Evolutionary conservation across 2,888 invertebrate species (phyloP).

Genomic region (Calephelis perditalis): DNA sequence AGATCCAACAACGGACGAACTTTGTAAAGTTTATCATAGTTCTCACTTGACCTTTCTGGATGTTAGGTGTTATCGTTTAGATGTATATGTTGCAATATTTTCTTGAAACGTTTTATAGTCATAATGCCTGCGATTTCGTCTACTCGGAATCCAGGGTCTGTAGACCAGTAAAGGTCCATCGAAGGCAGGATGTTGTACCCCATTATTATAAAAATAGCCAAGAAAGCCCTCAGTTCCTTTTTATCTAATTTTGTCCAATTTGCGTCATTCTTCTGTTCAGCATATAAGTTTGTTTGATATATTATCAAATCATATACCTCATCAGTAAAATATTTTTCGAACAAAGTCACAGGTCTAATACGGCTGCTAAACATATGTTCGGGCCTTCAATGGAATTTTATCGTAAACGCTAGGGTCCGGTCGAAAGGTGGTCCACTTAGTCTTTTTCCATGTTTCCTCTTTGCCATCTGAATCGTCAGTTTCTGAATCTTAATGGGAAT

Average conservation of each 20-base stretch:
- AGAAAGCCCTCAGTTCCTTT: slow-evolving; percentile 9
- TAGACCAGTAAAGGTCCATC: slow-evolving; percentile 16
- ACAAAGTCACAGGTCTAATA: slow-evolving; percentile 4
- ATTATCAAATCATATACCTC: slow-evolving; percentile 6
- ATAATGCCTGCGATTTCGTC: slow-evolving; percentile 15
- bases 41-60: too few relatives aligned
- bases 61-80: too few relatives aligned
- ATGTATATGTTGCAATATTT: too few relatives aligned
- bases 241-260: slow-evolving; percentile 9
- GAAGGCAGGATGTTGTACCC: slow-evolving; percentile 10
- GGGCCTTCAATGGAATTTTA: background rate
- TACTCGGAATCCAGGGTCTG: slow-evolving; percentile 11
- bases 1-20: slow-evolving; percentile 25
- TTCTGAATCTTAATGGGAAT: background rate
- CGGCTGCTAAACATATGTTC: background rate
- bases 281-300: slow-evolving; percentile 4
- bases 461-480: background rate
- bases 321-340: slow-evolving; percentile 11
- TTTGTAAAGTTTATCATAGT: background rate
- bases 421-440: background rate
- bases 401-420: background rate
- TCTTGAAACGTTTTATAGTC: background rate
- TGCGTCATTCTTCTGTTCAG: background rate
- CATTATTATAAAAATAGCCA: slow-evolving; percentile 13
- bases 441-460: slow-evolving; percentile 1